Conservation (phyloP, 1,140 invertebrate species). For the Aradophagus sp. region DNA sequence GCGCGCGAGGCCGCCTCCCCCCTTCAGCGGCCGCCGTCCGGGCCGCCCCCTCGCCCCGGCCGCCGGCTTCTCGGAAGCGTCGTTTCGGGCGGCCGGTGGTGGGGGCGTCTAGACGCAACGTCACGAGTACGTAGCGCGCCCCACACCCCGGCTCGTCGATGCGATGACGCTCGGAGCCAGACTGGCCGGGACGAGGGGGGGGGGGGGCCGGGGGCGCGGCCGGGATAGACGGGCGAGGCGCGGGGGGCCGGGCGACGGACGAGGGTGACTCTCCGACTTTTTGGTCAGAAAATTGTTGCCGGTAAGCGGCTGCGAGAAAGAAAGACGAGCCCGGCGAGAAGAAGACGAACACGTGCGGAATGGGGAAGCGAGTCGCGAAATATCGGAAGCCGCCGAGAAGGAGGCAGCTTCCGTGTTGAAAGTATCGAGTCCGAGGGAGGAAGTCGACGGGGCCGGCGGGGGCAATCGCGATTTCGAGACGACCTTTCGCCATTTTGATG, state of each 20-base stretch:
- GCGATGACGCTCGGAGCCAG: conserved; percentile 69
- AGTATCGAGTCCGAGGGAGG: conserved; percentile 16
- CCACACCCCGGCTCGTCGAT: conserved; percentile 59
- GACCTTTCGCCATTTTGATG: conserved; percentile 35
- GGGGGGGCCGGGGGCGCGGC: conserved; percentile 30
- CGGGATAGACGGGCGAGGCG: conserved; percentile 36
- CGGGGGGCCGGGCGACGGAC: conserved; percentile 48
- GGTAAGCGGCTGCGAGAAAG: conserved; percentile 57
- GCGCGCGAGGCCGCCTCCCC: too few species aligned
- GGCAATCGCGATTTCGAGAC: conserved; percentile 43
- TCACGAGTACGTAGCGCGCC: conserved; percentile 71
- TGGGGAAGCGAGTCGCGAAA: conserved; percentile 51
- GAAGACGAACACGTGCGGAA: conserved; percentile 50
- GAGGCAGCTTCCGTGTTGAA: conserved; percentile 37
- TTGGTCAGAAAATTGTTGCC: conserved; percentile 72
- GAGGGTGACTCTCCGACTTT: conserved; percentile 70
- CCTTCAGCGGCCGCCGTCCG: too few species aligned
- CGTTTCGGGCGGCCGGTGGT: conserved; percentile 68
- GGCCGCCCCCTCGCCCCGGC: conserved; percentile 42
- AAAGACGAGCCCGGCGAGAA: conserved; percentile 32
- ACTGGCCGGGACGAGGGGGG: conserved; percentile 60
- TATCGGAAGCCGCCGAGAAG: conserved; percentile 44
- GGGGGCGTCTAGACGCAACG: conserved; percentile 75
- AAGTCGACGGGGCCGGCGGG: conserved; percentile 5
- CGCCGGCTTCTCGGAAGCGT: conserved; percentile 58